phyloP scores from a whole-genome alignment of 1,140 invertebrate genomes.

The Brachionus rubens region DNA sequence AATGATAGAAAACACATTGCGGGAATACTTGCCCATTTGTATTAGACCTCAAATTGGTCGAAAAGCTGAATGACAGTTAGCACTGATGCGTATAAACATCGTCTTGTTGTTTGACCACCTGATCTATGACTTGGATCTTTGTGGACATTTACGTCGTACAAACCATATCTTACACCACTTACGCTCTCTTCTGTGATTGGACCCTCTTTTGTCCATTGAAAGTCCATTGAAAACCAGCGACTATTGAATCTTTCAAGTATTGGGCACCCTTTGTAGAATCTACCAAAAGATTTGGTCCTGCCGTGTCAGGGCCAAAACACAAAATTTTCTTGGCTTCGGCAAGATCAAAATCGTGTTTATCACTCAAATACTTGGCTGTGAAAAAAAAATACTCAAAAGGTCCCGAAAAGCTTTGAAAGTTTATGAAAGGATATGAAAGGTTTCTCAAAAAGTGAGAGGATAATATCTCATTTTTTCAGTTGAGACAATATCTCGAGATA shows the following conservation, averaged over 20 bases:
- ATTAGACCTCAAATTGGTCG: neutral
- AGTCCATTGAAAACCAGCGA: slow-evolving; percentile 86
- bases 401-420: no score
- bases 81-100: slow-evolving; percentile 89
- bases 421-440: no score
- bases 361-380: slow-evolving; percentile 16
- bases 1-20: slow-evolving; percentile 41
- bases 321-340: slow-evolving; percentile 16
- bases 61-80: slow-evolving; percentile 68
- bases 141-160: slow-evolving; percentile 96
- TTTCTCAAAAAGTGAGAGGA: no score
- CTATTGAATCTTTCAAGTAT: neutral
- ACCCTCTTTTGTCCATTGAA: slow-evolving; percentile 95
- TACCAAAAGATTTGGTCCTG: slow-evolving; percentile 4
- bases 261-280: slow-evolving; percentile 15
- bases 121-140: slow-evolving; percentile 99
- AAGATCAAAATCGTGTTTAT: neutral
- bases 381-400: no score
- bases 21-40: slow-evolving; percentile 38
- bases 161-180: slow-evolving; percentile 92
- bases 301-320: slow-evolving; percentile 26
- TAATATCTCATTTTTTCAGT: no score
- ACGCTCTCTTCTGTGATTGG: slow-evolving; percentile 97
- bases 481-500: no score
- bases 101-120: slow-evolving; percentile 95